Conservation (phyloP, 2,113 vertebrate species). For the Serinus canaria region DNA sequence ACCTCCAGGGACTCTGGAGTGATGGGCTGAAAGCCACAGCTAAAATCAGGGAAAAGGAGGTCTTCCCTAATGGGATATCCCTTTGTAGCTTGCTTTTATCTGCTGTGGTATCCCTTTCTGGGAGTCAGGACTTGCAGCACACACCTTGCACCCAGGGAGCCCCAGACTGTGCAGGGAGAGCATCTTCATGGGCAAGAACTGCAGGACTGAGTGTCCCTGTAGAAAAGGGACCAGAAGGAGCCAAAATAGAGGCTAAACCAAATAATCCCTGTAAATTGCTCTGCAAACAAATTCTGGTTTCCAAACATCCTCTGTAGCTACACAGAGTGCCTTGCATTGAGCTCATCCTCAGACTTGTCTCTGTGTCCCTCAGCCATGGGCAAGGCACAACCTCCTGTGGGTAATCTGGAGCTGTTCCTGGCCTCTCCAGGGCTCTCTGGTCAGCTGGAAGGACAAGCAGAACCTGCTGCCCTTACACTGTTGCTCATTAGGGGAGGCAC, state of each 20-base stretch:
- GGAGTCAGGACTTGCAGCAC: not conserved
- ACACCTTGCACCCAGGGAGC: rapidly evolving
- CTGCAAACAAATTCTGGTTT: not conserved
- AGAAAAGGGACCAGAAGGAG: not conserved
- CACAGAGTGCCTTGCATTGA: not conserved
- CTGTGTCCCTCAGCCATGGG: not conserved
- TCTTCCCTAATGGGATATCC: not conserved
- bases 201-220: not conserved
- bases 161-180: not conserved
- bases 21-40: not conserved
- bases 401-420: not conserved
- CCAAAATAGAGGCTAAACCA: not conserved
- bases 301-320: not conserved
- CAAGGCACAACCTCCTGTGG: not conserved
- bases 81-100: not conserved
- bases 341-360: not conserved
- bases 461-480: not conserved
- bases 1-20: not conserved
- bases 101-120: not conserved
- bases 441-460: not conserved
- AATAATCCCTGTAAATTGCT: not conserved
- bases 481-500: not conserved
- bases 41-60: not conserved
- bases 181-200: not conserved
- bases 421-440: not conserved